Evolutionary conservation across 2,888 invertebrate species (phyloP).

Genomic region (Agrilus mali): DNA sequence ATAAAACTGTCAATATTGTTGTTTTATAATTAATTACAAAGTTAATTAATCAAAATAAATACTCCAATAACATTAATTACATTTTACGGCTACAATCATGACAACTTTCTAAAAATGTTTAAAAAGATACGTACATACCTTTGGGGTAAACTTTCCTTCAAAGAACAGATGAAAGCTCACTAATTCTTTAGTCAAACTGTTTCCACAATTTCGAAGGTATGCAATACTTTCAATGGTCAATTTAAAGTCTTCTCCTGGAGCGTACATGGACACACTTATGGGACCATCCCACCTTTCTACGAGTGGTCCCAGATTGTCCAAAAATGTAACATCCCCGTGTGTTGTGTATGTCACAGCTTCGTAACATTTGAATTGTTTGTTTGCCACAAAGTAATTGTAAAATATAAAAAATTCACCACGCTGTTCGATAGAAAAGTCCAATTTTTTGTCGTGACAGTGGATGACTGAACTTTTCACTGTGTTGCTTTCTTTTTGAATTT

Average conservation of each 20-base stretch:
- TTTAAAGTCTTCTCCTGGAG: constrained; percentile 48
- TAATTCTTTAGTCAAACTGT: constrained; percentile 39
- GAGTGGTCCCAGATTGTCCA: constrained; percentile 47
- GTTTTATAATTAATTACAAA: too few species aligned
- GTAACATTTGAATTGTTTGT: constrained; percentile 35
- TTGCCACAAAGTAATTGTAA: constrained; percentile 44
- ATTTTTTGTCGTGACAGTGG: too few species aligned
- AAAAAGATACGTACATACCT: constrained; percentile 18
- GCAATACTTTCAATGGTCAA: constrained; percentile 43
- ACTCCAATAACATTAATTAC: too few species aligned
- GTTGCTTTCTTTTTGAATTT: too few species aligned
- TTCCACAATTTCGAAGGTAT: constrained; percentile 42
- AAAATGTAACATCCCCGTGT: constrained; percentile 53
- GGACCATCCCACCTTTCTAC: constrained; percentile 50
- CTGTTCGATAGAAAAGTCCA: constrained; percentile 6
- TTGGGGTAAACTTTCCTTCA: constrained; percentile 43
- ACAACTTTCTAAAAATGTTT: too few species aligned
- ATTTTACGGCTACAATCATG: too few species aligned
- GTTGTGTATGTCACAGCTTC: constrained; percentile 55
- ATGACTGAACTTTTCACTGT: too few species aligned
- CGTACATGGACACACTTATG: constrained; percentile 49
- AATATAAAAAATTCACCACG: constrained; percentile 42
- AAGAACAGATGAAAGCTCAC: constrained; percentile 56
- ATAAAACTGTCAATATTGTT: too few species aligned
- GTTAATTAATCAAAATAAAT: too few species aligned